phyloP scores from a whole-genome alignment of 2,797 vertebrate genomes.

The Alcedo atthis region DNA sequence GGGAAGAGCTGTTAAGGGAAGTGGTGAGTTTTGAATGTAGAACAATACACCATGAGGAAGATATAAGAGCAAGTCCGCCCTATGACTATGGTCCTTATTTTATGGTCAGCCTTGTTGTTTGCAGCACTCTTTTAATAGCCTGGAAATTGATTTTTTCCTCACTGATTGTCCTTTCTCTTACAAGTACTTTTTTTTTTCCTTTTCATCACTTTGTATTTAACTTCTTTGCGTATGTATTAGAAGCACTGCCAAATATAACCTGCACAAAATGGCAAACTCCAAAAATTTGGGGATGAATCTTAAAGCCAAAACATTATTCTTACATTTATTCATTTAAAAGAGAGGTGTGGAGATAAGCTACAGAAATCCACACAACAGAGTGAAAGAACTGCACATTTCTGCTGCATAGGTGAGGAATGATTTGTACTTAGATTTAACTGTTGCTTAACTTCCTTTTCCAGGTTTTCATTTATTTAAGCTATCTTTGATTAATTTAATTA shows the following conservation, averaged over 20 bases:
- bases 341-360: background rate
- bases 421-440: background rate
- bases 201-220: background rate
- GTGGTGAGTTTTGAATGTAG: background rate
- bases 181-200: background rate
- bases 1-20: background rate
- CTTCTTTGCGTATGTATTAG: background rate
- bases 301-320: background rate
- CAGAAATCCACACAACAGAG: background rate
- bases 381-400: background rate
- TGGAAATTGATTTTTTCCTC: background rate
- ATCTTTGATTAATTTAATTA: slow-evolving; percentile 21
- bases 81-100: slow-evolving; percentile 10
- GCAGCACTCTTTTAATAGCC: background rate
- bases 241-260: background rate
- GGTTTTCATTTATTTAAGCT: slow-evolving; percentile 26
- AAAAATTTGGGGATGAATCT: background rate
- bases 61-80: background rate
- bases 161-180: slow-evolving; percentile 36
- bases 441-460: slow-evolving; percentile 12
- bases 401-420: background rate
- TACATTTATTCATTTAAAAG: background rate
- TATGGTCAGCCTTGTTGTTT: background rate
- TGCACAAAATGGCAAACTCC: background rate
- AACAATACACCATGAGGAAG: background rate